A percentile compares a stretch with the other conserved stretches of the same genome.
These are phyloP conservation scores for Rhyacophila brunnea DNA, from an alignment of 1,140 invertebrate genomes.

Conservation along the genomic window DNA sequence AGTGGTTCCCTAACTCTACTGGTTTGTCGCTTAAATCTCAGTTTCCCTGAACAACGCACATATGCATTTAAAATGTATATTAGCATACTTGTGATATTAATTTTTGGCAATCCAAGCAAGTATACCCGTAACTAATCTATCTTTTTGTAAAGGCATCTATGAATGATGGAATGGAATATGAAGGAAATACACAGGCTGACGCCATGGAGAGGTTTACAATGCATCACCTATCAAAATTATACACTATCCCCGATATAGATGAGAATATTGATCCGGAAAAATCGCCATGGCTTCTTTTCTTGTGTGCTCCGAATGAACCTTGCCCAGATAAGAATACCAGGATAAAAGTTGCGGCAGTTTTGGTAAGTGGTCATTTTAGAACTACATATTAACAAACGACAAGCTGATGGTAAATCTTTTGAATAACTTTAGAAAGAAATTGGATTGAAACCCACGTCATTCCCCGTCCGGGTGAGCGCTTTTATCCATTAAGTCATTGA, in stretches of 20 bases:
- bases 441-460: no score
- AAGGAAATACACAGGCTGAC: slow-evolving; percentile 45
- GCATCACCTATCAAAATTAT: slow-evolving; percentile 42
- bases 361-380: slow-evolving; percentile 53
- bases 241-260: slow-evolving; percentile 41
- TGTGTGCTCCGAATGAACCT: slow-evolving; percentile 50
- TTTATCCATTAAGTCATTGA: no score
- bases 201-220: slow-evolving; percentile 51
- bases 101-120: no score
- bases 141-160: slow-evolving; percentile 38
- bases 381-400: no score
- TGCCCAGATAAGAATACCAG: slow-evolving; percentile 57
- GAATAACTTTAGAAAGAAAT: no score
- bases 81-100: no score
- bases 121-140: not conserved
- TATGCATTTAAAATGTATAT: no score
- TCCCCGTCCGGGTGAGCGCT: no score
- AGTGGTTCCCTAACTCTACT: no score
- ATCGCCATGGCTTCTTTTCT: slow-evolving; percentile 46
- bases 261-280: slow-evolving; percentile 34
- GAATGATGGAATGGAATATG: slow-evolving; percentile 46
- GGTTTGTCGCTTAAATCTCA: no score
- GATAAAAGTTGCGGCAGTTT: slow-evolving; percentile 61
- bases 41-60: no score
- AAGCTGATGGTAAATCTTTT: no score